Evolutionary conservation across 1,140 invertebrate species (phyloP).

Genomic region (Choristoneura fumiferana): DNA sequence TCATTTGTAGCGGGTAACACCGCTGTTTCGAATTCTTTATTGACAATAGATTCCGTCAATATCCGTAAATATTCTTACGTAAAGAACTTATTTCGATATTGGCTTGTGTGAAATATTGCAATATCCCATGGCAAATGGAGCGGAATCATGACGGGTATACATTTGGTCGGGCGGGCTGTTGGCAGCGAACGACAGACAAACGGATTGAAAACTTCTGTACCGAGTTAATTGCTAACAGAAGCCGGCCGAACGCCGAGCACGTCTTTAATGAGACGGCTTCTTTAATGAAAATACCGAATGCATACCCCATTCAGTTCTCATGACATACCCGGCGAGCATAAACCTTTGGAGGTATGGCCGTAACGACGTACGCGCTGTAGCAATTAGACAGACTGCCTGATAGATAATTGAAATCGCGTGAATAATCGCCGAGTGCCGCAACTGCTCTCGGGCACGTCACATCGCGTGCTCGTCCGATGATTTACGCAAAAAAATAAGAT

Average conservation of each 20-base stretch:
- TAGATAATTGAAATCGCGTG: constrained; percentile 53
- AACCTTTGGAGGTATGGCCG: constrained; percentile 19
- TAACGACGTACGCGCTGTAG: constrained; percentile 21
- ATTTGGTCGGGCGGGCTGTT: constrained; percentile 54
- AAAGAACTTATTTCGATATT: constrained; percentile 7
- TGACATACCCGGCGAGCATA: constrained; percentile 21
- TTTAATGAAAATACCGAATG: constrained; percentile 71
- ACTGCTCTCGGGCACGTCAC: constrained; percentile 47
- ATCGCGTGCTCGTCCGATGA: constrained; percentile 48
- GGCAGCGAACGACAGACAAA: constrained; percentile 46
- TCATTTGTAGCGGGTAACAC: background rate
- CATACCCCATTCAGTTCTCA: constrained; percentile 36
- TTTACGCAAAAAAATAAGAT: constrained; percentile 42
- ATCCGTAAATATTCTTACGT: constrained; percentile 11
- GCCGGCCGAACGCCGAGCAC: constrained; percentile 49
- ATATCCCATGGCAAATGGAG: constrained; percentile 47
- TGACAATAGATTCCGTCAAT: constrained; percentile 12
- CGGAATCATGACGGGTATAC: constrained; percentile 54
- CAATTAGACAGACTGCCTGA: constrained; percentile 43
- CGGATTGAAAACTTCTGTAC: constrained; percentile 66
- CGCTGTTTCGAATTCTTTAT: constrained; percentile 14
- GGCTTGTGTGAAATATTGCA: constrained; percentile 17
- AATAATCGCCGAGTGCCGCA: constrained; percentile 49
- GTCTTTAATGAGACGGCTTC: constrained; percentile 73
- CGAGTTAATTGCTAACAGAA: constrained; percentile 65